Conservation (phyloP, 2,113 vertebrate genomes). For the Ondatra zibethicus region DNA sequence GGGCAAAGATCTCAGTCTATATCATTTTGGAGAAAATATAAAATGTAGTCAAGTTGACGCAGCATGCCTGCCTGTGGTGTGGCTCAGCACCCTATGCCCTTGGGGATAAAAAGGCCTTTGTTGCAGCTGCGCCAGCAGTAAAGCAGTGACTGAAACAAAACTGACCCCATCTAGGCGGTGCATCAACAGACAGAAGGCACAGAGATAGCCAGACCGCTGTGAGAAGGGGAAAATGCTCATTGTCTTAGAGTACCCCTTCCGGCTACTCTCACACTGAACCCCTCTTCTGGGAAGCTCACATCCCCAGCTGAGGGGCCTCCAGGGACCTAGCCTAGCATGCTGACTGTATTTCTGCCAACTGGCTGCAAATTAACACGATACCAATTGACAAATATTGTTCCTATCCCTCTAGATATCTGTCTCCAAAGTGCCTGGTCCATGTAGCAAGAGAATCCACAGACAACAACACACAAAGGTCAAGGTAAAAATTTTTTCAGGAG, state of each 20-base stretch:
- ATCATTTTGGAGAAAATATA: not conserved
- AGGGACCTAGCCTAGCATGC: not conserved
- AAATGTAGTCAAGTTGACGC: not conserved
- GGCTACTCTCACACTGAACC: not conserved
- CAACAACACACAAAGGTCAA: not conserved
- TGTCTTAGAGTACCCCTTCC: accelerated
- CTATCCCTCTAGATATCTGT: not conserved
- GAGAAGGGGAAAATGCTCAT: not conserved
- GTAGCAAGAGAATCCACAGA: not conserved
- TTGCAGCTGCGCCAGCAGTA: not conserved
- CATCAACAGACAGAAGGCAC: not conserved
- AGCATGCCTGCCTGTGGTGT: not conserved
- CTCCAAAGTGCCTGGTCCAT: not conserved
- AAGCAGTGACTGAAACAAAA: not conserved
- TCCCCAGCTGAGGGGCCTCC: not conserved
- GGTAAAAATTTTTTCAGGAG: not conserved
- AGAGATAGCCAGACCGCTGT: not conserved
- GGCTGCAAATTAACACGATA: not conserved
- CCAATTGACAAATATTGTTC: not conserved
- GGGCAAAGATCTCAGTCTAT: not conserved
- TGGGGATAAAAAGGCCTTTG: not conserved
- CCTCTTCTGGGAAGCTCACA: not conserved
- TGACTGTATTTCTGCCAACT: not conserved
- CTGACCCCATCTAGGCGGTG: not conserved
- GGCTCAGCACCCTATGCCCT: not conserved